phyloP scores from a whole-genome alignment of 1,140 invertebrate species.

The Prorops nasuta region DNA sequence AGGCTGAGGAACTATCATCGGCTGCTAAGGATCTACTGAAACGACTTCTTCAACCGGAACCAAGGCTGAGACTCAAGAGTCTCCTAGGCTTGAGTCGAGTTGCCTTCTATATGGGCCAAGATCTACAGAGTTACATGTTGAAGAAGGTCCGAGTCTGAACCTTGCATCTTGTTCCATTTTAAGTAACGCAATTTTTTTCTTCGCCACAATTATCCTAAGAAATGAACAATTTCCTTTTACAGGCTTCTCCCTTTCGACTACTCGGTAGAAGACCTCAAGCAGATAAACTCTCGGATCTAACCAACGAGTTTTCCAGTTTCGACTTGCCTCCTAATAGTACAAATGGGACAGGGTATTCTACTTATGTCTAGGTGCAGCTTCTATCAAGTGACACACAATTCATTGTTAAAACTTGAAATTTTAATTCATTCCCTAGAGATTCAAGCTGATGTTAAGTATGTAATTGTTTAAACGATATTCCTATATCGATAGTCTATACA shows the following conservation, averaged over 20 bases:
- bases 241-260: slow-evolving; percentile 43
- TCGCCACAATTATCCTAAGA: background rate
- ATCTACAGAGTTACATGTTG: slow-evolving; percentile 40
- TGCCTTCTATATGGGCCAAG: slow-evolving; percentile 55
- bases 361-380: background rate
- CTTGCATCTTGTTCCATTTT: background rate
- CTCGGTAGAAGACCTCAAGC: slow-evolving; percentile 23
- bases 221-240: slow-evolving; percentile 10
- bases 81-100: slow-evolving; percentile 49
- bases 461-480: background rate
- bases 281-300: no score
- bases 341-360: background rate
- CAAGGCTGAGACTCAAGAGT: slow-evolving; percentile 45
- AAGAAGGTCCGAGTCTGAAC: slow-evolving; percentile 37
- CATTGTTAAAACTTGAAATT: background rate
- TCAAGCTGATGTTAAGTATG: background rate
- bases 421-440: background rate
- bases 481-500: background rate
- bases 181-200: slow-evolving; percentile 1
- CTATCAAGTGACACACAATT: background rate
- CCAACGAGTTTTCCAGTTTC: slow-evolving; percentile 27
- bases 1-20: slow-evolving; percentile 29
- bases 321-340: slow-evolving; percentile 27
- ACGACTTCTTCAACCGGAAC: slow-evolving; percentile 51
- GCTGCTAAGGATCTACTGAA: slow-evolving; percentile 49